A percentile compares a stretch with the other conserved stretches of the same genome.
phyloP scores from a whole-genome alignment of 1,140 invertebrate genomes.

The Drosophila athabasca region DNA sequence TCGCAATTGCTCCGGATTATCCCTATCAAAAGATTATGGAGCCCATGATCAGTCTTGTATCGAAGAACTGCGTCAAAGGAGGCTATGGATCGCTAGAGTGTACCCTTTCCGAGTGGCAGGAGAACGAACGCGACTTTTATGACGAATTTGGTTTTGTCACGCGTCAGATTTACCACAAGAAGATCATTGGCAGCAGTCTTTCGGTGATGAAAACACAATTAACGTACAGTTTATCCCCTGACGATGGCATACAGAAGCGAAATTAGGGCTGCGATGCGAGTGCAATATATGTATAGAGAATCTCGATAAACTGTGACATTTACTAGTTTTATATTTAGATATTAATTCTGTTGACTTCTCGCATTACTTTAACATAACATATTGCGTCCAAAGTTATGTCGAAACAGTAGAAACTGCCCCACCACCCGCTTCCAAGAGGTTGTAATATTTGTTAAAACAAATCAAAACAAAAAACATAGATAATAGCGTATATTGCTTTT shows the following conservation, averaged over 20 bases:
- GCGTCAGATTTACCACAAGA: slow-evolving; percentile 81
- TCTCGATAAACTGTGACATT: slow-evolving; percentile 51
- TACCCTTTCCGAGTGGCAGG: slow-evolving; percentile 80
- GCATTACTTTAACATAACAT: slow-evolving; percentile 26
- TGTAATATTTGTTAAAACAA: slow-evolving; percentile 47
- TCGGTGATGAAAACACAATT: slow-evolving; percentile 80
- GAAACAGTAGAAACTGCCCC: neutral
- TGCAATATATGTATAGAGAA: slow-evolving; percentile 39
- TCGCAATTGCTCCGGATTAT: slow-evolving; percentile 73
- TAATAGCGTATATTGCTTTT: slow-evolving; percentile 46
- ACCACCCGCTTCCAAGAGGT: slow-evolving; percentile 1
- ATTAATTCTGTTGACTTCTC: slow-evolving; percentile 25
- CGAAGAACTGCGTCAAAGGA: slow-evolving; percentile 60
- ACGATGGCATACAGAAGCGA: slow-evolving; percentile 64
- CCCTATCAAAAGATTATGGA: slow-evolving; percentile 75
- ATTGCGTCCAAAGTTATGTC: slow-evolving; percentile 37
- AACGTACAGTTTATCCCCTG: slow-evolving; percentile 55
- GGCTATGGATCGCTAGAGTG: slow-evolving; percentile 72
- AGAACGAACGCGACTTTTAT: slow-evolving; percentile 74
- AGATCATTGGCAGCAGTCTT: slow-evolving; percentile 76
- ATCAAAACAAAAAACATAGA: too few species aligned
- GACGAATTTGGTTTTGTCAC: slow-evolving; percentile 73
- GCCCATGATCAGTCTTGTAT: slow-evolving; percentile 66
- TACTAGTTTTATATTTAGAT: slow-evolving; percentile 52
- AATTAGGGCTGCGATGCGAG: slow-evolving; percentile 45